Percentiles rank a stretch among this genome's conserved stretches.
These are phyloP conservation scores for Pantherophis alleghaniensis DNA, from an alignment of 2,797 vertebrate genomes.

Conservation along the genomic window DNA sequence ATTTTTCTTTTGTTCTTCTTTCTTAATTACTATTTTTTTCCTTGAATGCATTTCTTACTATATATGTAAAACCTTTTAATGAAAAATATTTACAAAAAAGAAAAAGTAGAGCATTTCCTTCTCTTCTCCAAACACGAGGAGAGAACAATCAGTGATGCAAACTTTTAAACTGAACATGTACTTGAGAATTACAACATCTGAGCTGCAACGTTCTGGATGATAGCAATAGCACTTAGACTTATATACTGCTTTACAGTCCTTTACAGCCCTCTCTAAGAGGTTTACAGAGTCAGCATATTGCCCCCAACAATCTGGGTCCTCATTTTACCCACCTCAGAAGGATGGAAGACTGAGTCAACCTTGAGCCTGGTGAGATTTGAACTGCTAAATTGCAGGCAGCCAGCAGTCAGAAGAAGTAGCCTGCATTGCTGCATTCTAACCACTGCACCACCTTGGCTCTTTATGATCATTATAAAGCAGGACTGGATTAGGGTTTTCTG, in stretches of 20 bases:
- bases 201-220: background rate
- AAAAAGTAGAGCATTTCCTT: background rate
- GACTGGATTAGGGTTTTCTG: background rate
- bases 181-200: background rate
- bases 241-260: no score
- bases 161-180: background rate
- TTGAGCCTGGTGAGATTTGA: no score
- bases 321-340: no score
- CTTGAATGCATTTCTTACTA: background rate
- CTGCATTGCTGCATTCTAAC: no score
- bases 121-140: background rate
- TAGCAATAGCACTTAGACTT: no score
- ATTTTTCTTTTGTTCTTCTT: background rate
- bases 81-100: background rate
- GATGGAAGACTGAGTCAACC: no score
- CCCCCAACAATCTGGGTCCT: no score
- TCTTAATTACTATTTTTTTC: background rate
- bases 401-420: no score
- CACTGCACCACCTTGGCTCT: no score
- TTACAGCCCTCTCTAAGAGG: no score
- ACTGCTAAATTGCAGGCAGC: no score
- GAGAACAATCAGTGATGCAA: background rate
- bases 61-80: background rate
- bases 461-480: background rate
- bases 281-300: no score